A percentile compares a stretch with the other conserved stretches of the same genome.
Evolutionary conservation across 2,888 invertebrate species (phyloP).

Genomic region (Peribatodes rhomboidaria): DNA sequence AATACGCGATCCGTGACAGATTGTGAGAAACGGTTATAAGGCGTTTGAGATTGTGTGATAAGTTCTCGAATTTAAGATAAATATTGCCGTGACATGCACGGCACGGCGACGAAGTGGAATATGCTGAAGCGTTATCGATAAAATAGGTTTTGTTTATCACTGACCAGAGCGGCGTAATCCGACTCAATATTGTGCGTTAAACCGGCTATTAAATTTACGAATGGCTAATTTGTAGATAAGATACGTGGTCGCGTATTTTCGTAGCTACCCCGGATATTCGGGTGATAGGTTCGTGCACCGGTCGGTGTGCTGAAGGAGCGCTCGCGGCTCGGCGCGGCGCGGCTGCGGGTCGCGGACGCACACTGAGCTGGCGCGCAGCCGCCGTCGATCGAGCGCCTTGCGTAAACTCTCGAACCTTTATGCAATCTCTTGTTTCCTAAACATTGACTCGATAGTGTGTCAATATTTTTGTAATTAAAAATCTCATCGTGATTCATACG

Average conservation of each 20-base stretch:
- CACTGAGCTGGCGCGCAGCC: slow-evolving; percentile 36
- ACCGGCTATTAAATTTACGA: slow-evolving; percentile 38
- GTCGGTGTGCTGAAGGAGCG: slow-evolving; percentile 1
- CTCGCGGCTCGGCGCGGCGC: slow-evolving; percentile 43
- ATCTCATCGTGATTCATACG: slow-evolving; percentile 9
- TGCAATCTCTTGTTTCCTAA: slow-evolving; percentile 71
- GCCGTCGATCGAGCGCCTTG: slow-evolving; percentile 53
- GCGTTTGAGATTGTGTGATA: slow-evolving; percentile 38
- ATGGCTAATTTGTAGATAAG: slow-evolving; percentile 28
- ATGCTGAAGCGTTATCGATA: slow-evolving; percentile 59
- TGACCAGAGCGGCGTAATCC: slow-evolving; percentile 39
- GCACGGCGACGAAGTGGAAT: slow-evolving; percentile 47
- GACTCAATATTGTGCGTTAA: slow-evolving; percentile 40
- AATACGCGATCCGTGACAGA: slow-evolving; percentile 8
- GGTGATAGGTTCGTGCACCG: not conserved
- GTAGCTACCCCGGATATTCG: slow-evolving; percentile 10
- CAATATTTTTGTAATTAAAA: slow-evolving; percentile 51
- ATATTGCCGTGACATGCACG: slow-evolving; percentile 51
- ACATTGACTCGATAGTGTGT: slow-evolving; percentile 58
- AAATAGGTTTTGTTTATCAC: slow-evolving; percentile 57
- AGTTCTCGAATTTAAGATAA: slow-evolving; percentile 47
- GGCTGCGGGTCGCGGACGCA: slow-evolving; percentile 45
- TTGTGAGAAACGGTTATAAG: slow-evolving; percentile 11
- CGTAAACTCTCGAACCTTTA: slow-evolving; percentile 74
- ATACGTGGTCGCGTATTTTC: slow-evolving; percentile 12